Evolutionary conservation across 2,888 invertebrate species (phyloP).

Genomic region (Drosophila antonietae): DNA sequence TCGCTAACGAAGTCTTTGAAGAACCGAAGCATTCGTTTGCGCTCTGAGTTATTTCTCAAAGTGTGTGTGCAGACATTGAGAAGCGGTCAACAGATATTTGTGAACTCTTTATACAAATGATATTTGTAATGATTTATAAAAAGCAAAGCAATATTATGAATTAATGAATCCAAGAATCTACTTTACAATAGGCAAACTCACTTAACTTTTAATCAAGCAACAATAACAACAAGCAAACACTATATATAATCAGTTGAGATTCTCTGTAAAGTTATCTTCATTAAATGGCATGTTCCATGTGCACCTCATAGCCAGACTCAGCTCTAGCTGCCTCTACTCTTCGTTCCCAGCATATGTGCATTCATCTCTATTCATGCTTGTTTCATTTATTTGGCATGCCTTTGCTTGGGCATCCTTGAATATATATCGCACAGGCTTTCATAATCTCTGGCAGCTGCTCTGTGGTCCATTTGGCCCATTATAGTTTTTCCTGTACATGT

Average conservation of each 20-base stretch:
- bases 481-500: constrained; percentile 36
- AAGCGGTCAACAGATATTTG: too few species aligned
- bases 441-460: constrained; percentile 46
- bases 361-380: constrained; percentile 25
- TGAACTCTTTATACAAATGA: too few species aligned
- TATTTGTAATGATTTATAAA: too few species aligned
- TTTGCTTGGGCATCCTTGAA: constrained; percentile 18
- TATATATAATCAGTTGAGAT: background rate
- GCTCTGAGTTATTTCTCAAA: too few species aligned
- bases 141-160: too few species aligned
- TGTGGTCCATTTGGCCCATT: constrained; percentile 38
- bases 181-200: background rate
- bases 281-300: background rate
- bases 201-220: background rate
- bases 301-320: background rate
- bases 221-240: background rate
- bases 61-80: too few species aligned
- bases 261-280: background rate
- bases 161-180: too few species aligned
- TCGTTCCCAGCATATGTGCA: background rate
- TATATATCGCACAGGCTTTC: constrained; percentile 20
- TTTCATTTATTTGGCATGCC: constrained; percentile 15
- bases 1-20: too few species aligned
- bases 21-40: too few species aligned
- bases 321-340: background rate